Conservation (phyloP, 2,888 invertebrate species). For the Drosophila greeni region DNA sequence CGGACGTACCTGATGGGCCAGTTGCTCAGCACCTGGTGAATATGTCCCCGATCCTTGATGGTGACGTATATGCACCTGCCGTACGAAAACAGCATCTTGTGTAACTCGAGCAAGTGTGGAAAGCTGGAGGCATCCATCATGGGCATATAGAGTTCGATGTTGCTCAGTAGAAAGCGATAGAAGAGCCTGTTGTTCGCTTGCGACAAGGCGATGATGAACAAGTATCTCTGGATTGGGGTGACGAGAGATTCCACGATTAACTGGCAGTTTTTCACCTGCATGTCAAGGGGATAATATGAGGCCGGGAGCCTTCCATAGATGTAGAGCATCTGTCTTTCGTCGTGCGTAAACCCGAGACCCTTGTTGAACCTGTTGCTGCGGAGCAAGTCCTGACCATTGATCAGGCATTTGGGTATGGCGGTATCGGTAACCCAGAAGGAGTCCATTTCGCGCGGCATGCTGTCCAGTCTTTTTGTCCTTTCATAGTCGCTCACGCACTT, state of each 20-base stretch:
- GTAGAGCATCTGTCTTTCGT: constrained; percentile 49
- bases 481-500: constrained; percentile 33
- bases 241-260: background rate
- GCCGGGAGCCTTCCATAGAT: constrained; percentile 51
- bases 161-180: constrained; percentile 37
- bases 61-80: constrained; percentile 38
- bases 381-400: constrained; percentile 18
- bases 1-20: constrained; percentile 46
- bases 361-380: constrained; percentile 21
- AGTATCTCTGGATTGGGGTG: background rate
- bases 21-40: constrained; percentile 45
- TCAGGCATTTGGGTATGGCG: fast-evolving
- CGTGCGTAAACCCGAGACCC: constrained; percentile 29
- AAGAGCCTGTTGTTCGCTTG: constrained; percentile 34
- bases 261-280: constrained; percentile 36
- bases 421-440: constrained; percentile 37
- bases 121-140: constrained; percentile 5
- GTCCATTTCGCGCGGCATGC: constrained; percentile 34
- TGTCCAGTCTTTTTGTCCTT: constrained; percentile 10
- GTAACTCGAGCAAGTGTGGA: constrained; percentile 12
- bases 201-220: constrained; percentile 33
- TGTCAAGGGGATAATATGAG: constrained; percentile 20
- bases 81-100: background rate
- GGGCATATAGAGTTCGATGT: constrained; percentile 34
- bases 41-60: constrained; percentile 55